Percentiles rank a stretch among this genome's conserved stretches.
phyloP scores from a whole-genome alignment of 2,113 vertebrate species.

The Talpa occidentalis region DNA sequence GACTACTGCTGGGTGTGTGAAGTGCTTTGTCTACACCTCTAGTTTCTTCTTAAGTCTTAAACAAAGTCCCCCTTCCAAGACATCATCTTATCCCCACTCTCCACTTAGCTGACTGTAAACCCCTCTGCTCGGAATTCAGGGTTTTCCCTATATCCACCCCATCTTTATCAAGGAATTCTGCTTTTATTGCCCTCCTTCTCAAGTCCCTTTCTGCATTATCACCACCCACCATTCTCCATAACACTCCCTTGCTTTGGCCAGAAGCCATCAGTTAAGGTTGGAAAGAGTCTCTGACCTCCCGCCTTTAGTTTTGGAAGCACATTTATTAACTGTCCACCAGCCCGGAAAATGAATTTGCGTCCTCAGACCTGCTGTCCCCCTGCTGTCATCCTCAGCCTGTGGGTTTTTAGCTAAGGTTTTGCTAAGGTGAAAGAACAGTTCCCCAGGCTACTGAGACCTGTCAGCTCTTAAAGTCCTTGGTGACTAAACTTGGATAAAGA shows the following conservation, averaged over 20 bases:
- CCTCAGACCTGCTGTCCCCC: conserved; percentile 66
- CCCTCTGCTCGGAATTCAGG: conserved; percentile 78
- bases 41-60: no score
- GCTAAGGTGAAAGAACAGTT: conserved; percentile 78
- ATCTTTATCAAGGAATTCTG: conserved; percentile 78
- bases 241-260: conserved; percentile 69
- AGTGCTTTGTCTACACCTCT: no score
- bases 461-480: conserved; percentile 67
- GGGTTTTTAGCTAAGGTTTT: conserved; percentile 80
- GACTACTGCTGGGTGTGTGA: no score
- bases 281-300: conserved; percentile 73
- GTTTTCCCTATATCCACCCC: conserved; percentile 79
- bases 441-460: conserved; percentile 76
- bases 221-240: conserved; percentile 53
- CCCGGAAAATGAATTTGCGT: conserved; percentile 77
- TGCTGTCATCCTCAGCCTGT: conserved; percentile 64
- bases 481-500: conserved; percentile 19
- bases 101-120: conserved; percentile 73
- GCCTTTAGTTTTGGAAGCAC: conserved; percentile 67
- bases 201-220: neutral
- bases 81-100: neutral
- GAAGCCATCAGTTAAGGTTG: conserved; percentile 75
- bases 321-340: conserved; percentile 79
- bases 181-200: conserved; percentile 66
- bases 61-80: no score